Evolutionary conservation across 2,113 vertebrate species (phyloP), one percentile per base, ranked within the genome.

Genomic region (Planiliza haematocheilus): DNA sequence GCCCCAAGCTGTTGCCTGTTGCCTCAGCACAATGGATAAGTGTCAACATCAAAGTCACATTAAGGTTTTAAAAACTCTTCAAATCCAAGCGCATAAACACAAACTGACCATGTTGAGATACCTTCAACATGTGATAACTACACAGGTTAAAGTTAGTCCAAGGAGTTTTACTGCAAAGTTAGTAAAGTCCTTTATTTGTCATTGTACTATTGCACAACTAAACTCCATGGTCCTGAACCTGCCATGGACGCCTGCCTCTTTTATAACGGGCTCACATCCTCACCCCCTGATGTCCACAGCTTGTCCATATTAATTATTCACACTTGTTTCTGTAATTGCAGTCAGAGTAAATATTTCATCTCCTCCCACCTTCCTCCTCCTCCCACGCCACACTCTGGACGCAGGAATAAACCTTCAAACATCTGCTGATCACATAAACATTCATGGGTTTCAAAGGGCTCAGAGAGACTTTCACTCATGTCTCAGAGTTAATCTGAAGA

Each of bases 281-380:
- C 55, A 14, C 37, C 18, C 43, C 43, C 55, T 41, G 7, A 34
- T 53, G 39, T 42, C 70, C 34, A 50, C 53, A 0, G 16, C 48
- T 61, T 36, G 50, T 60, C 58, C 10, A 30, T 4, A 49, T 73
- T 52, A 34, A 71, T 79, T 59, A 68, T 57, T 52, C 70, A 75
- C 12, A 50, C n/a, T 30, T 0, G 0, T 34, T 48, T 71, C 39
- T 55, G 0, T 74, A 49, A 74, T 13, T 59, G 17, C 69, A 59
- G 52, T 30, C 13, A 17, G 1, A 52, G 37, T 75, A 30, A 52
- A 68, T 61, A 53, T 53, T 46, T 55, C 7, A 62, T 69, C 24
- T n/a, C n/a, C n/a, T n/a, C n/a, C n/a, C n/a, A n/a, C 41, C 37
- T 57, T 46, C 5, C 0, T 42, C 14, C 49, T 38, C 36, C 42